Base-by-base conservation (phyloP, 2,797 vertebrate genomes). In the Chloroceryle inda region DNA sequence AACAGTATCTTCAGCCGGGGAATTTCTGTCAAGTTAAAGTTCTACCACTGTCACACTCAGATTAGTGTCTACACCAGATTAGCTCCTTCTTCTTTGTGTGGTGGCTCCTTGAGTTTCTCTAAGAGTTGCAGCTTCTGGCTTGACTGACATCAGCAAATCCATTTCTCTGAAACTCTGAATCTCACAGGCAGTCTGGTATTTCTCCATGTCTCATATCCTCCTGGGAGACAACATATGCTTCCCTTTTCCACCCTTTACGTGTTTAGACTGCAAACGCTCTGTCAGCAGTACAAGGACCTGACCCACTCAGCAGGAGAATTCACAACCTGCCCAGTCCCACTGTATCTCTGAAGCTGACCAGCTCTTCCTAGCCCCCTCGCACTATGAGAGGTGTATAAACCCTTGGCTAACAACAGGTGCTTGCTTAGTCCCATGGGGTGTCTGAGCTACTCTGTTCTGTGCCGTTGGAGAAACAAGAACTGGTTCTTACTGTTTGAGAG, bases 201-300 rank as follows among this genome's bases (percentile, higher is more conserved):
- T 94, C 76, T 84, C 55, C 24, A 2, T 85, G 95, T 69, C 94
- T 97, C 75, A 62, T 73, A 89, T 91, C 88, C 92, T 94, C 91
- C 59, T 82, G 89, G 94, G 89, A 94, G 88, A 85, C 85, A 94
- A 67, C 88, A 96, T 92, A 91, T 92, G 92, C 91, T 96, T 93
- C 82, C 66, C 69, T 94, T 91, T 94, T 76, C 94, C 74, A 95
- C 85, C 59, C 79, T 86, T 95, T 88, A 92, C 23, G 44, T 95
- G 88, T 92, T 94, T 78, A 59, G 92, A 92, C 69, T 94, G 85
- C 49, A 89, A 88, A 91, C 5, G 37, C 80, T 75, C 79, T 73
- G 73, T 53, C 79, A 90, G 73, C 85, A 62, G 40, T 37, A 33
- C 24, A 84, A 84, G 53, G 73, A 89, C 62, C 79, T 90, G 79